Conservation (phyloP, 2,888 invertebrate genomes). For the Sminthurinus aureus region DNA sequence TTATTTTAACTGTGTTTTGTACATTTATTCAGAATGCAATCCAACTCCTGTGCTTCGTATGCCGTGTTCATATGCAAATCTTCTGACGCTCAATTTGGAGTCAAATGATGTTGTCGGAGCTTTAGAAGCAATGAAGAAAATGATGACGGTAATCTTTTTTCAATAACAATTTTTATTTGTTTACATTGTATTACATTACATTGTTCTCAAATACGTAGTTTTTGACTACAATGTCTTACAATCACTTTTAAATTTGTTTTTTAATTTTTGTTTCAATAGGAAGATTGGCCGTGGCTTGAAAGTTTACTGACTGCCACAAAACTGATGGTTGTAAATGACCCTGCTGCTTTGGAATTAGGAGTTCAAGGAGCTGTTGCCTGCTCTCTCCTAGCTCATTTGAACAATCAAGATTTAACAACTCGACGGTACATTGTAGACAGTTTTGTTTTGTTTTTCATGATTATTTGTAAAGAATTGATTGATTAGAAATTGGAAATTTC, state of each 20-base stretch:
- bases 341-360: constrained; percentile 56
- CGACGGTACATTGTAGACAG: constrained; percentile 52
- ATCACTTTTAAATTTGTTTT: too few relatives aligned
- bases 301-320: constrained; percentile 56
- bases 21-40: too few relatives aligned
- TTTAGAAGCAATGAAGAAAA: constrained; percentile 53
- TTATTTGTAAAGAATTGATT: too few relatives aligned
- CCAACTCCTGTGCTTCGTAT: constrained; percentile 55
- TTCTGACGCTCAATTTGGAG: constrained; percentile 57
- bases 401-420: constrained; percentile 46
- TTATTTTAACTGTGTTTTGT: too few relatives aligned
- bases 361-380: constrained; percentile 55
- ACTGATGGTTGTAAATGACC: constrained; percentile 59
- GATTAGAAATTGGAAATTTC: too few relatives aligned
- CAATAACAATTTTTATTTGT: background rate
- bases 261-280: constrained; percentile 37
- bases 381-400: constrained; percentile 54
- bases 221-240: background rate
- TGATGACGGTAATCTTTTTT: constrained; percentile 46
- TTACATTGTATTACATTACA: background rate
- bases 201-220: background rate
- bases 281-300: constrained; percentile 57
- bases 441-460: too few relatives aligned
- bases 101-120: constrained; percentile 57
- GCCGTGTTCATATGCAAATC: constrained; percentile 59